Percentiles rank a stretch among this genome's conserved stretches.
These are phyloP conservation scores for Antechinus stuartii DNA, from an alignment of 2,113 vertebrate species.

Conservation along the genomic window DNA sequence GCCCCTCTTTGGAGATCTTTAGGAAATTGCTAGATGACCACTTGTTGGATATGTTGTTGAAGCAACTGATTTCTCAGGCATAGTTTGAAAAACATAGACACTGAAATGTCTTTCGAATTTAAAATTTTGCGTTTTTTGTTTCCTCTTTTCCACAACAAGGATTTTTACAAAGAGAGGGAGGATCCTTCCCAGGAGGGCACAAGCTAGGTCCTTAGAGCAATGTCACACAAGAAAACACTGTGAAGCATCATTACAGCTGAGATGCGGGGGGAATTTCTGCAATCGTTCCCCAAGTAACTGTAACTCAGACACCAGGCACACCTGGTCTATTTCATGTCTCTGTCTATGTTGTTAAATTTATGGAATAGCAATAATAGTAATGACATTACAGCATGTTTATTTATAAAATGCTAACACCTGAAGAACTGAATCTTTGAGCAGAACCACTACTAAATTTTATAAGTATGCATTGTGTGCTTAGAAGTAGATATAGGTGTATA, in stretches of 20 bases:
- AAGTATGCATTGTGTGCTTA: slow-evolving; percentile 5
- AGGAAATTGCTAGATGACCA: background rate
- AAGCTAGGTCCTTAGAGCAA: background rate
- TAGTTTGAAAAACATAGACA: background rate
- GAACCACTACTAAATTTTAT: slow-evolving; percentile 63
- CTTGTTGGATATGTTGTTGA: background rate
- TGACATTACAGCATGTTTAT: slow-evolving; percentile 58
- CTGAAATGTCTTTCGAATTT: background rate
- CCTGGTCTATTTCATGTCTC: slow-evolving; percentile 34
- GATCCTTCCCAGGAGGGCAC: background rate
- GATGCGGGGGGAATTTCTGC: background rate
- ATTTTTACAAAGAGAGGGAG: background rate
- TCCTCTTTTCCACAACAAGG: background rate
- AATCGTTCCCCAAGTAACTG: slow-evolving; percentile 57
- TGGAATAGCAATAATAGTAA: slow-evolving; percentile 52
- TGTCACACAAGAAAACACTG: background rate
- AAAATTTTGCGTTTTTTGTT: background rate
- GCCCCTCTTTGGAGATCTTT: background rate
- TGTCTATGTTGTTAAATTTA: slow-evolving; percentile 59
- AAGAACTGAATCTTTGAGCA: slow-evolving; percentile 64
- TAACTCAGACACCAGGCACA: slow-evolving; percentile 62
- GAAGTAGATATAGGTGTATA: slow-evolving; percentile 26
- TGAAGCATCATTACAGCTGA: slow-evolving; percentile 29
- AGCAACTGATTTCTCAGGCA: background rate
- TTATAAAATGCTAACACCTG: slow-evolving; percentile 62